Conservation (phyloP, 1,140 invertebrate species). For the Chironomus tepperi region DNA sequence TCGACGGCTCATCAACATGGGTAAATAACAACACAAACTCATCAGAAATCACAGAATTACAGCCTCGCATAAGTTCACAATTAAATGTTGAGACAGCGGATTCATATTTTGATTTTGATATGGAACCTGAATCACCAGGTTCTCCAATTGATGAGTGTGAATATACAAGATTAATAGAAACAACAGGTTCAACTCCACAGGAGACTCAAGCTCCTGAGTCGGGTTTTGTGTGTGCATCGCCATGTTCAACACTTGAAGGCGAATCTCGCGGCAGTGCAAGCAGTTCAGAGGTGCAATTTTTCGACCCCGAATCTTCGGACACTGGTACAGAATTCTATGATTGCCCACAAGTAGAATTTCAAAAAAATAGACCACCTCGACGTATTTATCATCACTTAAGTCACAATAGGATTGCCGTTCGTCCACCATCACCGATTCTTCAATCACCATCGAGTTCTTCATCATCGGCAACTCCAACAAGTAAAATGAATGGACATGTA, state of each 20-base stretch:
- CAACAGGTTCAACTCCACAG: slow-evolving; percentile 39
- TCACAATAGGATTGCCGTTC: background rate
- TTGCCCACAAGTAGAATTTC: background rate
- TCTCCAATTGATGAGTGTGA: slow-evolving; percentile 55
- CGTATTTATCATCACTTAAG: slow-evolving; percentile 21
- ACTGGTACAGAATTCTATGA: slow-evolving; percentile 28
- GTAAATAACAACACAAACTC: slow-evolving; percentile 25
- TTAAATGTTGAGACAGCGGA: slow-evolving; percentile 45
- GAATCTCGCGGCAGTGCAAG: slow-evolving; percentile 34
- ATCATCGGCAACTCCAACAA: slow-evolving; percentile 2
- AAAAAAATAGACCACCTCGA: background rate
- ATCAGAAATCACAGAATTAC: slow-evolving; percentile 36
- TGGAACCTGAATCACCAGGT: slow-evolving; percentile 51
- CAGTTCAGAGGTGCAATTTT: slow-evolving; percentile 44
- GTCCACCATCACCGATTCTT: background rate
- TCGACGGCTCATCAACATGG: slow-evolving; percentile 32
- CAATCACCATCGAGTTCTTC: background rate
- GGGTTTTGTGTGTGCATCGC: slow-evolving; percentile 43
- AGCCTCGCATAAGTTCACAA: slow-evolving; percentile 40
- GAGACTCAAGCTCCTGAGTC: slow-evolving; percentile 43
- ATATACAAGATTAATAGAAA: slow-evolving; percentile 41
- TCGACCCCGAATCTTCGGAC: slow-evolving; percentile 43
- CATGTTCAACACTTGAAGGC: slow-evolving; percentile 23
- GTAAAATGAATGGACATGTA: slow-evolving; percentile 18
- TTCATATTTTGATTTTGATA: slow-evolving; percentile 49